Base-by-base conservation (phyloP, 2,797 vertebrate genomes). In the Knipowitschia caucasica region DNA sequence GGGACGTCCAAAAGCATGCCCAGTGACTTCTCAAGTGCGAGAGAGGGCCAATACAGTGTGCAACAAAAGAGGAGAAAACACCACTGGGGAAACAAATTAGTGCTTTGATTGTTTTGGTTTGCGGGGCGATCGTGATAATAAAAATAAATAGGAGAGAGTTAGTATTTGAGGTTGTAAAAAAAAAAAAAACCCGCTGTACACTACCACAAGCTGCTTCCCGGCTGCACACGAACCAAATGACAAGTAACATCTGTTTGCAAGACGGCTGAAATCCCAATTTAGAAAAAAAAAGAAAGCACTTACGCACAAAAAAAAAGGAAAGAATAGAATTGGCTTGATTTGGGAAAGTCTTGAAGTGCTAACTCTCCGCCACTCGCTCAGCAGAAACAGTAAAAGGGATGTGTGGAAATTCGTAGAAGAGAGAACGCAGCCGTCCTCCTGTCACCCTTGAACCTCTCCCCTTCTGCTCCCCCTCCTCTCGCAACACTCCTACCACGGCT, bases 181-280 rank as follows among this genome's bases (percentile, higher is more conserved):
- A 27, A 75, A 81, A 82, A 26, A 24, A 24, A 73, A 80, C 83
- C 72, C 75, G 72, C 83, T 84, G 70, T 77, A 64, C 80, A 75
- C 74, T 82, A 76, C 75, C 81, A 82, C 83, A 83, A 89, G 85
- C 91, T 89, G 88, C 86, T 79, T 90, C 73, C 76, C 87, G 88
- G 79, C 87, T 89, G 87, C 86, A 83, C 84, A 89, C 88, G 87
- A 83, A 89, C 81, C 85, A 89, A 91, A 90, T 87, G 89, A 93
- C 91, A 93, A 88, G 89, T 86, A 93, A 92, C 92, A 94, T 94
- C 91, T 95, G 91, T 91, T 92, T 93, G 89, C 85, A 89, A 67
- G 85, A 82, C 65, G 89, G 89, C 89, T 91, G 90, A 89, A 78
- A 89, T 86, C 76, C 69, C 67, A 89, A 86, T 87, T 86, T 89